Base-by-base conservation (phyloP, 2,113 vertebrate species). In the Corythornis madagascariensis region DNA sequence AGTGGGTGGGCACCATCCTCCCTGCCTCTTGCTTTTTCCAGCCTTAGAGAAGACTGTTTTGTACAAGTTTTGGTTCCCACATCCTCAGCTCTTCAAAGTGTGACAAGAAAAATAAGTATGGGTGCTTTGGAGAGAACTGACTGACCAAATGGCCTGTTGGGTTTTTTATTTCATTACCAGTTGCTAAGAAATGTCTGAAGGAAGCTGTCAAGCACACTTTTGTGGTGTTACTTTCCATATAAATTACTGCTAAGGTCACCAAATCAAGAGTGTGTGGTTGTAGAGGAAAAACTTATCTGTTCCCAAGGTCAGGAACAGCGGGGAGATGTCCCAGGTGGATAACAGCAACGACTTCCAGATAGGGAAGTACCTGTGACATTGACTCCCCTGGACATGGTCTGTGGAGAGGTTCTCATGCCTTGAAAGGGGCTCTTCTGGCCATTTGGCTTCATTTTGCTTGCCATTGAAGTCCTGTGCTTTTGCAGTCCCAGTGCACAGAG, bases 391-490 rank as follows among this genome's bases (percentile, higher is more conserved):
- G 66, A 5, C 76, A 26, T 5, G 42, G 24, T 9, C 64, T 0
- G 0, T 15, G 52, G 22, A 42, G 57, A 47, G 35, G 35, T 56
- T 10, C 26, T 57, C 12, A 22, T 74, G 47, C 50, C 60, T 64
- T 33, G 60, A 31, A 63, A 88, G 9, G 53, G 57, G 3, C 66
- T 88, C 33, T 65, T 18, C n/a, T 65, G 57, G 38, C 48, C 16
- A 0, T 56, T 74, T 9, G 1, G 0, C 19, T 66, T 61, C 53
- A 3, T 45, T 45, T 33, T 2, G 0, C 24, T 2, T 18, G 63
- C 35, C 1, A 9, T 24, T 25, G 43, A 42, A 73, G 4, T 11
- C 20, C 31, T 4, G 0, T 3, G 47, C 35, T 86, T 50, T 25
- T 75, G 52, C 69, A 47, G 1, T 50, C 28, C 38, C 69, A 22